Base-by-base conservation (phyloP, 2,113 vertebrate genomes). In the Piaya cayana region DNA sequence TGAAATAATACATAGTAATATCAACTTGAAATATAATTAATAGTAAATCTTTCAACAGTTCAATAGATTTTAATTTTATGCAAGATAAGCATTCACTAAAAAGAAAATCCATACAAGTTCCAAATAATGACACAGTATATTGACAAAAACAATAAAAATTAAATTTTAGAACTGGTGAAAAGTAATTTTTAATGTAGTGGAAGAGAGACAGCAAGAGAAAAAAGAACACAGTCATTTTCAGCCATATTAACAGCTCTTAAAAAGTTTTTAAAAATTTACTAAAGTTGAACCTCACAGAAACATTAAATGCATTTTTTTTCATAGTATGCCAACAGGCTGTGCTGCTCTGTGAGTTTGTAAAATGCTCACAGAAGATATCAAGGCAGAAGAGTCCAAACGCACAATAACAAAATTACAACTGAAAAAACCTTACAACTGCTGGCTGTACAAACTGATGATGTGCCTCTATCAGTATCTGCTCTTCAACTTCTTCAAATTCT, bases 331-430 rank as follows among this genome's bases (percentile, higher is more conserved):
- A 30, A 3, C 29, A 67, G 67, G 8, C 16, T 64, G 8, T 2
- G 3, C 37, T 58, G 14, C 79, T 39, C 56, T 12, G 23, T 25
- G 37, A 55, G 34, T 34, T 34, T 64, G 59, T 72, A 25, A 53
- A 8, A 9, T 4, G 15, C 47, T 60, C 4, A 43, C 32, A 5
- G n/a, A 47, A n/a, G 30, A 17, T 36, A 47, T 0, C 11, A 34
- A 59, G 37, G 75, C 15, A 79, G 32, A 78, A 65, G 26, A 42
- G 29, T 60, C 32, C 55, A 82, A 70, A 21, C 14, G 13, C 49
- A 39, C 23, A 74, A n/a, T 11, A 78, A 53, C 4, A 92, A 86
- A 86, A 62, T 12, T 21, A 22, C 25, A 88, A 30, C n/a, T 45
- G 34, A 36, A 59, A 71, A 75, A 5, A 55, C 5, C 39, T 15